Evolutionary conservation across 2,797 vertebrate species (phyloP), one percentile per base, ranked within the genome.

Genomic region (Rachycentron canadum): DNA sequence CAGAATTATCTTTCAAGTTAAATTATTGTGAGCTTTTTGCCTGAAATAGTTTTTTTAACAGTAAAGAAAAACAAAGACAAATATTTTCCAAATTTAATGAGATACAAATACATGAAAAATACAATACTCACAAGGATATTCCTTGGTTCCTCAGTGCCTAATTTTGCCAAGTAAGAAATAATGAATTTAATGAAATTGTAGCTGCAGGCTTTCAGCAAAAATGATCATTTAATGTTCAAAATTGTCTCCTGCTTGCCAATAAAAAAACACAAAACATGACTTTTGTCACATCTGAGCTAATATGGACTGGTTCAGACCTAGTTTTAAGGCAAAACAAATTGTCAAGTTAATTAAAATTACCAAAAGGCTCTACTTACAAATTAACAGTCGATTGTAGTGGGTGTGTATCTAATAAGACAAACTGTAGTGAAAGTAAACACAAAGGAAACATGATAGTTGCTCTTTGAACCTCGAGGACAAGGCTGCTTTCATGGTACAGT

Each of bases 341-440:
- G n/a, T 65, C 7, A 26, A 17, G 1, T 43, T 49, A 11, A 32
- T 61, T 5, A n/a, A n/a, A 36, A 23, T 78, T 36, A 19, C 59
- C 40, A 13, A 38, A 3, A 10, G 0, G 4, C 7, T 21, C 21
- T 50, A 11, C 28, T 40, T 40, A 56, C 6, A 38, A 21, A 17
- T 47, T 30, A 3, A 8, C 14, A 21, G 23, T 23, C 28, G 21
- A 30, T 2, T 67, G 5, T 36, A 26, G 28, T 58, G 21, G 25
- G 28, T 23, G 52, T 52, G 3, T 53, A 69, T 60, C 40, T 38
- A n/a, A 78, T 25, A 12, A 32, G 32, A 60, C 21, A 50, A 67
- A 23, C 62, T 69, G 7, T 12, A 40, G 43, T 28, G 28, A 53
- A 57, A 74, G 36, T 45, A 40, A 50, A 23, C 43, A 53, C 13